Conservation (phyloP, 2,113 vertebrate genomes). For the Neoarius graeffei region DNA sequence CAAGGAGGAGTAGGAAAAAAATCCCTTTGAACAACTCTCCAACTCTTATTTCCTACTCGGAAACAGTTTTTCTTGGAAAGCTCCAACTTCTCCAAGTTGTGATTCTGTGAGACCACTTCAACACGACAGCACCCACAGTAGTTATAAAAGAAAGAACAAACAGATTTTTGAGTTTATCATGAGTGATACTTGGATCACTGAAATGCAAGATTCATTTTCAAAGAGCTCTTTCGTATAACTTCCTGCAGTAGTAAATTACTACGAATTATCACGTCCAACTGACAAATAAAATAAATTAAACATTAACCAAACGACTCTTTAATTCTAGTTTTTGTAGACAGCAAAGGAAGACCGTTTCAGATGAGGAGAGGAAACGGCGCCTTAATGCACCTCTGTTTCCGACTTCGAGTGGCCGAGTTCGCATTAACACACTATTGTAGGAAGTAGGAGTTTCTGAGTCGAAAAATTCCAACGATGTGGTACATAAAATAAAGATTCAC, state of each 20-base stretch:
- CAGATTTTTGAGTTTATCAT: neutral
- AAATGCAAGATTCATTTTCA: no score
- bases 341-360: neutral
- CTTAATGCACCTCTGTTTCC: neutral
- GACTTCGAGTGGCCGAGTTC: neutral
- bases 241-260: neutral
- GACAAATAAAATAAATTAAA: no score
- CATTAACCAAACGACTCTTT: neutral
- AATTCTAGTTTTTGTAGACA: no score
- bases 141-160: neutral
- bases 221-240: neutral
- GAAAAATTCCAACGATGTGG: neutral
- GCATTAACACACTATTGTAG: neutral
- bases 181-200: neutral
- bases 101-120: neutral
- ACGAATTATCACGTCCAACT: neutral
- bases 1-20: neutral
- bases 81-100: neutral
- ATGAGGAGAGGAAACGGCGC: neutral
- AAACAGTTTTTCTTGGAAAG: neutral
- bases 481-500: neutral
- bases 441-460: neutral
- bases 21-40: neutral
- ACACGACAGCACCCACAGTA: neutral
- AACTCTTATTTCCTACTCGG: neutral